Base-by-base conservation (phyloP, 2,797 vertebrate species). In the Tympanoctomys barrerae region DNA sequence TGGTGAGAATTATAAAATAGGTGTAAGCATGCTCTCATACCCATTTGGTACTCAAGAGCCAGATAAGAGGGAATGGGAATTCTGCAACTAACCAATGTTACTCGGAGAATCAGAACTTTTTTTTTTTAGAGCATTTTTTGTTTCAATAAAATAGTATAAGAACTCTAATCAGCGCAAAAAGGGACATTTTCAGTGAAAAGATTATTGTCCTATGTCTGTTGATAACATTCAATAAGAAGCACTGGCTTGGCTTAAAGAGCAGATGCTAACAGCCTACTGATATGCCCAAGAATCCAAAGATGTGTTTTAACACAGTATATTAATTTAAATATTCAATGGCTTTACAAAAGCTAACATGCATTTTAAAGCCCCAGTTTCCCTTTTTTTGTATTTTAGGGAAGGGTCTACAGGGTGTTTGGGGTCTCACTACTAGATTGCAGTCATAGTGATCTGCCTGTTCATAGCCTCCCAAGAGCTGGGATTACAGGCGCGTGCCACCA, bases 221-320 rank as follows among this genome's bases (percentile, higher is more conserved):
- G 81, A 59, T 66, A 84, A 42, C 73, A 92, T 39, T 81, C 31
- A 70, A 82, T 73, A 54, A 91, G 81, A 0, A 0, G 28, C 52
- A 66, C 64, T 61, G 26, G 22, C 49, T 95, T 95, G 89, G 62
- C 33, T 96, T 82, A 86, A 0, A 0, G 59, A 33, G 92, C 49
- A 97, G 75, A 85, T 4, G 14, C 71, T 85, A 87, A n/a, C n/a
- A n/a, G 92, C 62, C 46, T 75, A 70, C 49, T 88, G 36, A 82
- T 54, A 94, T 46, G 54, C 83, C 24, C 19, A 46, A 14, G 66
- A 8, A 62, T 75, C 73, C 39, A 81, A 59, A 89, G 33, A 12
- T 46, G 66, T 61, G 7, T 52, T 19, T 64, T 70, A 93, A 92
- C 7, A 54, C 16, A 61, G 18, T 7, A 1, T n/a, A 66, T 79